Conservation (phyloP, 1,140 invertebrate species). For the Listronotus oregonensis region DNA sequence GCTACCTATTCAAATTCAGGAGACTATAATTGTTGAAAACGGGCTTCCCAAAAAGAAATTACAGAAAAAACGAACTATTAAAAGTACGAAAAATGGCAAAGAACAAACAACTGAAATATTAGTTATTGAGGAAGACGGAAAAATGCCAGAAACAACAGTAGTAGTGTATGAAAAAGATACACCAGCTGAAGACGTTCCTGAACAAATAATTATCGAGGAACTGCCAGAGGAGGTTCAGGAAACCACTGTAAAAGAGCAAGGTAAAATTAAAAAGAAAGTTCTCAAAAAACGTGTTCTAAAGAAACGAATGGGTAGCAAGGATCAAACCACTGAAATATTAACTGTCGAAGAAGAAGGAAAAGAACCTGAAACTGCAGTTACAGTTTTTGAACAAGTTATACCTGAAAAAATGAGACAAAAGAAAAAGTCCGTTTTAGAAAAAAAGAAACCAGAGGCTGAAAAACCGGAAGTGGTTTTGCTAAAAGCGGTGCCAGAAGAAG, state of each 20-base stretch:
- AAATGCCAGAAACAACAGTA: constrained; percentile 47
- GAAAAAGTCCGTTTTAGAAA: constrained; percentile 40
- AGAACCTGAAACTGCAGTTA: constrained; percentile 52
- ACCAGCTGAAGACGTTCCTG: constrained; percentile 10
- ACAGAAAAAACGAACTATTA: constrained; percentile 36
- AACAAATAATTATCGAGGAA: constrained; percentile 48
- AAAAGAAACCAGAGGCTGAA: constrained; percentile 18
- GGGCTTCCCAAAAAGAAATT: constrained; percentile 45
- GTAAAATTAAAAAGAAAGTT: constrained; percentile 47
- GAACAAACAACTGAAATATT: constrained; percentile 50
- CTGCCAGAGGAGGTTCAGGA: constrained; percentile 53
- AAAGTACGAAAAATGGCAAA: constrained; percentile 42
- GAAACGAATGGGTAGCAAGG: constrained; percentile 56
- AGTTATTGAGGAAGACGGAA: constrained; percentile 50
- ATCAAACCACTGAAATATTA: constrained; percentile 58
- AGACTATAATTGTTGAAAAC: constrained; percentile 45
- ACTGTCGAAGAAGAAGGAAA: constrained; percentile 58
- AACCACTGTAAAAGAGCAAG: constrained; percentile 45
- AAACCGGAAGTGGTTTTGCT: constrained; percentile 53
- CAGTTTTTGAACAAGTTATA: constrained; percentile 51
- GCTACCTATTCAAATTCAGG: constrained; percentile 41
- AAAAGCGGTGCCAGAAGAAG: constrained; percentile 52
- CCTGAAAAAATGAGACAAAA: constrained; percentile 39
- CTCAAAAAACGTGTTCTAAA: constrained; percentile 54
- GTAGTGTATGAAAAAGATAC: constrained; percentile 52